Conservation (phyloP, 1,140 invertebrate species). For the Ephestia elutella region DNA sequence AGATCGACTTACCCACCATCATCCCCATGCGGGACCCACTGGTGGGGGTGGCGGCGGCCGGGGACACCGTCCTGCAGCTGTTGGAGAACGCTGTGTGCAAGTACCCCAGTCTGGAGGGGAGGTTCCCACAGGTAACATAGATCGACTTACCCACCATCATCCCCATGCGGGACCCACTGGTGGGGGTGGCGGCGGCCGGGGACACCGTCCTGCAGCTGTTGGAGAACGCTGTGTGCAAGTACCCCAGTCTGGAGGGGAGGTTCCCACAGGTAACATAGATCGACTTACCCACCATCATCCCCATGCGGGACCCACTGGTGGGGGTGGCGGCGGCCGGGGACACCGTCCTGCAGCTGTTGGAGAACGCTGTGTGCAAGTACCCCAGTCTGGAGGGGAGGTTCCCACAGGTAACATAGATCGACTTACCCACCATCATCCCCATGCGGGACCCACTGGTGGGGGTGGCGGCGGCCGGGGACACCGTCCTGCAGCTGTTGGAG, state of each 20-base stretch:
- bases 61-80: slow-evolving; percentile 80
- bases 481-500: slow-evolving; percentile 84
- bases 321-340: slow-evolving; percentile 80
- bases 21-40: slow-evolving; percentile 90
- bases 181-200: slow-evolving; percentile 81
- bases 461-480: slow-evolving; percentile 78
- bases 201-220: slow-evolving; percentile 81
- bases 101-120: slow-evolving; percentile 56
- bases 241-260: slow-evolving; percentile 55
- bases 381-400: slow-evolving; percentile 58
- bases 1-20: slow-evolving; percentile 83
- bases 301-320: slow-evolving; percentile 88
- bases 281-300: slow-evolving; percentile 88
- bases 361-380: slow-evolving; percentile 78
- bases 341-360: slow-evolving; percentile 82
- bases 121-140: slow-evolving; percentile 51
- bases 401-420: slow-evolving; percentile 59
- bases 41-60: slow-evolving; percentile 80
- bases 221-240: slow-evolving; percentile 79
- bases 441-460: slow-evolving; percentile 90
- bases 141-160: slow-evolving; percentile 86
- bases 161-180: slow-evolving; percentile 87
- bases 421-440: slow-evolving; percentile 88
- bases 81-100: slow-evolving; percentile 82
- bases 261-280: slow-evolving; percentile 47